Evolutionary conservation across 2,888 invertebrate genomes (phyloP).

Genomic region (Drosophila trichaetosa): DNA sequence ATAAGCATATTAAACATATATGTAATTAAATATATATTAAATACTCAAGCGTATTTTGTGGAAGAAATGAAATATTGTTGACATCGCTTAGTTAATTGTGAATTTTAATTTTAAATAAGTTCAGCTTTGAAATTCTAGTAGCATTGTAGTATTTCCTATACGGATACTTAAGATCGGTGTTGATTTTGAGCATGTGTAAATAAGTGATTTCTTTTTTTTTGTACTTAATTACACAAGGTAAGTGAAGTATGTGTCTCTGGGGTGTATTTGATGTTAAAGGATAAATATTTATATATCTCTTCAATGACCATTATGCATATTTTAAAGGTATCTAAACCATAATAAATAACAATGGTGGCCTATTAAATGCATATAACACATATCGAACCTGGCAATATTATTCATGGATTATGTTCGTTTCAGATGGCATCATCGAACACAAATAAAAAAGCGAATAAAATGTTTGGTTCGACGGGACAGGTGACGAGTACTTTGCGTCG

Average conservation of each 20-base stretch:
- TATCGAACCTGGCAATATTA: constrained; percentile 9
- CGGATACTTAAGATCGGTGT: neutral
- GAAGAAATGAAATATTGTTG: neutral
- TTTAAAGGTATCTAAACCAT: constrained; percentile 1
- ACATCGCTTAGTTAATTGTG: neutral
- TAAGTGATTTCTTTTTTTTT: neutral
- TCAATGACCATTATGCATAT: neutral
- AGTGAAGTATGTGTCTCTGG: neutral
- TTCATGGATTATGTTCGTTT: constrained; percentile 42
- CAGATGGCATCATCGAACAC: constrained; percentile 43
- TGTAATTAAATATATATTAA: neutral
- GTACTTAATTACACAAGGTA: neutral
- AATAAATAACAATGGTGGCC: neutral
- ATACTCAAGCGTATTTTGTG: neutral
- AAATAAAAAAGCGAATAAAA: constrained; percentile 18
- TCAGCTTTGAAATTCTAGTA: neutral
- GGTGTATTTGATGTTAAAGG: neutral
- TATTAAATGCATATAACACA: neutral
- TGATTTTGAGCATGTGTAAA: neutral
- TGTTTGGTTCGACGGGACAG: constrained; percentile 13
- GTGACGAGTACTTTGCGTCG: constrained; percentile 38
- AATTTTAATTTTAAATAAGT: neutral
- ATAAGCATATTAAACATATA: neutral
- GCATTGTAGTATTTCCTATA: neutral
- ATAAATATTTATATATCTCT: neutral